Evolutionary conservation across 2,888 invertebrate genomes (phyloP), one percentile per base, ranked within the genome.

Genomic region (Apamea sordens): DNA sequence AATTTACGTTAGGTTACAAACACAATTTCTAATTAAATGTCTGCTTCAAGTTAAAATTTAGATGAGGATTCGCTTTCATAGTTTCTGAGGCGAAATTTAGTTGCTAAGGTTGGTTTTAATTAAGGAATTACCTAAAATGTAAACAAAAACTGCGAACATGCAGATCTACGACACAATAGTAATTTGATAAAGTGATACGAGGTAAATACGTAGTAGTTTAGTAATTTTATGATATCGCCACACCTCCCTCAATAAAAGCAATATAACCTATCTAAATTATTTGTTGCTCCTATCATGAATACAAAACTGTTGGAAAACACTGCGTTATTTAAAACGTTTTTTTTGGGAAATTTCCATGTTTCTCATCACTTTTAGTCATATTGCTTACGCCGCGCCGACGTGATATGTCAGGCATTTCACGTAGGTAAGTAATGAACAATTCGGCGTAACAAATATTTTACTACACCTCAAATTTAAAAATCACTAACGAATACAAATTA

Each of bases 1-100:
- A 77, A 77, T 71, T 32, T 32, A 32, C 2, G 3, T 32, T n/a
- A 5, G n/a, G n/a, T 13, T 61, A 63, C 73, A 68, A 79, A 72
- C 59, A 73, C 67, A 75, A 79, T 77, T 78, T 76, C 28, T 61
- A 80, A 84, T 76, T 76, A 79, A 71, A 64, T 64, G 50, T 71
- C 64, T 56, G 28, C 64, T 53, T 32, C 18, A 65, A 67, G 56
- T 75, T 50, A 64, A 77, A 77, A 77, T 53, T 59, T 50, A 78
- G 63, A 76, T 78, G 63, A 75, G 53, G 13, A 72, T 75, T 64
- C 36, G 44, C 28, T 73, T 77, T 73, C 70, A 44, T 50, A 69
- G 76, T 73, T 73, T 65, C 64, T 64, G 24, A 18, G 44, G 74
- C 32, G 24, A 28, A 71, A 78, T 69, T 59, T 73, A 32, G 32